A percentile compares a stretch with the other conserved stretches of the same genome.
Conservation (phyloP, 1,140 invertebrate genomes). For the Limonius californicus region DNA sequence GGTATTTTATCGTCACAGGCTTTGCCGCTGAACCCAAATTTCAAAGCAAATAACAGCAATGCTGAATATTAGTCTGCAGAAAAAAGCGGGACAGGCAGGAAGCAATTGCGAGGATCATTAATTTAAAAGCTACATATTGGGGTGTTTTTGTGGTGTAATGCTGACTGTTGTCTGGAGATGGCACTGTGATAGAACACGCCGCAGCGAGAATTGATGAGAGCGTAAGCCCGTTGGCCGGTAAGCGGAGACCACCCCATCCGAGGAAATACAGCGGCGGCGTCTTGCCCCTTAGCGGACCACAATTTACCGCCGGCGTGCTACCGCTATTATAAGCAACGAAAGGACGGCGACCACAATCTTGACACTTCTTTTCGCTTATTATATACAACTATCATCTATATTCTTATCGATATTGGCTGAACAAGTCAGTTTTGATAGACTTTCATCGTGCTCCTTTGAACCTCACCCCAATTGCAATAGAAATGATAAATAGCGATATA, state of each 20-base stretch:
- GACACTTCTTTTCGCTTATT: neutral
- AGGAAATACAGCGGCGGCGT: neutral
- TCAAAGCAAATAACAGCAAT: constrained; percentile 46
- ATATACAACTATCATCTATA: neutral
- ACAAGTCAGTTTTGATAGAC: neutral
- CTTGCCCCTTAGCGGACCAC: neutral
- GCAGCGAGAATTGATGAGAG: constrained; percentile 43
- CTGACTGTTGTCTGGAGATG: constrained; percentile 49
- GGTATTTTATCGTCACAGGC: constrained; percentile 40
- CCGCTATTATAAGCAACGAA: neutral
- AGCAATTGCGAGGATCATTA: constrained; percentile 48
- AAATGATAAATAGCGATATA: constrained; percentile 6
- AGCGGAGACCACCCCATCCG: constrained; percentile 6
- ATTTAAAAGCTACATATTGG: constrained; percentile 50
- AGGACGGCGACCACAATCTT: neutral
- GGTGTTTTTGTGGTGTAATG: constrained; percentile 49
- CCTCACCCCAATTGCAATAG: neutral
- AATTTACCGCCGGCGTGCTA: neutral
- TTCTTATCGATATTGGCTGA: neutral
- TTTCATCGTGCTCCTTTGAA: no score
- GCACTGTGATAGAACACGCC: constrained; percentile 49
- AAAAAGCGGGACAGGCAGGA: constrained; percentile 40
- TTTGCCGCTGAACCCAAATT: constrained; percentile 34
- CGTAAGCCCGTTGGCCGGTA: constrained; percentile 28
- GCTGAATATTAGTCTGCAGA: constrained; percentile 40